These are phyloP conservation scores for Leucozona laternaria DNA, from an alignment of 2,888 invertebrate species.

Conservation along the genomic window DNA sequence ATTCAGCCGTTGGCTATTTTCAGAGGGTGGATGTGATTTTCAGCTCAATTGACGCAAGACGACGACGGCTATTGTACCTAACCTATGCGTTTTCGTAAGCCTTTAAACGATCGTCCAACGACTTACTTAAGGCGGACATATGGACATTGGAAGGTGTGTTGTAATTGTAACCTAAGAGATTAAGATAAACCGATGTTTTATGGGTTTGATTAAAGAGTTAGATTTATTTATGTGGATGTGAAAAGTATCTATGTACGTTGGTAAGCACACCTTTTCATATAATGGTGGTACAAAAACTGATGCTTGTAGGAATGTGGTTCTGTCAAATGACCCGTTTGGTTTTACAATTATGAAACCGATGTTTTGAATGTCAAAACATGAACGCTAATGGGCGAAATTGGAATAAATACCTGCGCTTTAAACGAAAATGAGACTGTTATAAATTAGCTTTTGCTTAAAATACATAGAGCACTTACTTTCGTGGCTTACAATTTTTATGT, in stretches of 20 bases:
- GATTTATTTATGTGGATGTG: slow-evolving; percentile 19
- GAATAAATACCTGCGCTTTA: too few species aligned
- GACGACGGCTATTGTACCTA: neutral
- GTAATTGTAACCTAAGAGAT: slow-evolving; percentile 44
- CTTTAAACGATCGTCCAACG: slow-evolving; percentile 11
- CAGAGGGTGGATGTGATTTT: slow-evolving; percentile 51
- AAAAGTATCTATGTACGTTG: neutral
- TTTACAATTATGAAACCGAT: too few species aligned
- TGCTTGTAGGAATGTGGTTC: too few species aligned
- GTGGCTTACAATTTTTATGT: too few species aligned
- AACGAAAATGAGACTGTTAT: too few species aligned
- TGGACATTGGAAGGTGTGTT: slow-evolving; percentile 12
- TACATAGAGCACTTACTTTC: too few species aligned
- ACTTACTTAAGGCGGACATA: slow-evolving; percentile 31
- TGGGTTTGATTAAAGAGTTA: slow-evolving; percentile 37
- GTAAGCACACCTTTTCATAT: too few species aligned
- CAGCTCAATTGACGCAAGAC: slow-evolving; percentile 18
- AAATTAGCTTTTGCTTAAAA: too few species aligned
- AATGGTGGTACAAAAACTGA: too few species aligned
- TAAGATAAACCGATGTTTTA: slow-evolving; percentile 59
- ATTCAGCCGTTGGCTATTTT: slow-evolving; percentile 37
- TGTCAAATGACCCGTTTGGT: too few species aligned
- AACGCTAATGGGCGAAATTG: too few species aligned
- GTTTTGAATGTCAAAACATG: too few species aligned
- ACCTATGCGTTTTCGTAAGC: slow-evolving; percentile 26